Evolutionary conservation across 2,888 invertebrate genomes (phyloP), one percentile per base, ranked within the genome.

Genomic region (Ptilodon capucinus): DNA sequence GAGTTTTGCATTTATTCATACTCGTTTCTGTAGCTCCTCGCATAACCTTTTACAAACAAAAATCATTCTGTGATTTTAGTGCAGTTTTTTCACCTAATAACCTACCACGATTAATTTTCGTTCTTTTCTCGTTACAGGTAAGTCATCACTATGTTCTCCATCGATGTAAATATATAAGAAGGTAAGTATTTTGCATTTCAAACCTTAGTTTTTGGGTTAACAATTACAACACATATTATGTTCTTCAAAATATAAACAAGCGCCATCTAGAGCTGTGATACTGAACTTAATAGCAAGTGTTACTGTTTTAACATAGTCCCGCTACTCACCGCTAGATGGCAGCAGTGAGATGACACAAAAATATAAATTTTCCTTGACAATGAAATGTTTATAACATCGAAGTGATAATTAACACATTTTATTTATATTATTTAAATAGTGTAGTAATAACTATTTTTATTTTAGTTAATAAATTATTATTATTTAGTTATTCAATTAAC

Each of bases 221-320:
- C n/a, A n/a, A n/a, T n/a, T n/a, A n/a, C n/a, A n/a, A n/a, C n/a
- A 30, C 30, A 40, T 48, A 18, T 40, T 44, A 18, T 7, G 1
- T 42, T 5, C 13, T 2, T n/a, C 5, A 35, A 46, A 23, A 48
- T 44, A 44, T 36, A 51, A 48, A 54, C 23, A 52, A 79, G 69
- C 80, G 79, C 80, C 80, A 80, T 73, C 81, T 81, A 49, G 60
- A 21, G 11, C 32, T 17, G 2, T 18, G 4, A 4, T 0, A 2
- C 7, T 0, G 42, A 16, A 71, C 17, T 54, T 34, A 25, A 23
- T 38, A 7, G 14, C n/a, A n/a, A n/a, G n/a, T 32, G 34, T 14
- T 41, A 1, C 6, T 11, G 5, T 4, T 0, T 7, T n/a, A 9
- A 0, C 1, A 30, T 55, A 59, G 63, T 74, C 51, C 14, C 4